Conservation (phyloP, 2,113 vertebrate genomes). For the Pogonocichla stellata region DNA sequence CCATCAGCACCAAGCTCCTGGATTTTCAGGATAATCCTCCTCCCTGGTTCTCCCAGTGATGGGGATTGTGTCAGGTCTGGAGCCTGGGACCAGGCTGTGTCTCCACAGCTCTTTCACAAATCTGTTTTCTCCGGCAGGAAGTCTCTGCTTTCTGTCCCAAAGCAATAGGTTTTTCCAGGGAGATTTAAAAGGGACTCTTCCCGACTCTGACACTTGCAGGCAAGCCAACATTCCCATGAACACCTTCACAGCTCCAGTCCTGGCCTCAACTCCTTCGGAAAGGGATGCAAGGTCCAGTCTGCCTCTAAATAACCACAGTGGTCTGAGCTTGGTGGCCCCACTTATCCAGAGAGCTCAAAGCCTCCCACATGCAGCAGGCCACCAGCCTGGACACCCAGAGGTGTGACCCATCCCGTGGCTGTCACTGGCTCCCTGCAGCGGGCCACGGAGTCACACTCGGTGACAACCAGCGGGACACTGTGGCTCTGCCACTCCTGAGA, state of each 20-base stretch:
- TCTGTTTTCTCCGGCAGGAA: neutral
- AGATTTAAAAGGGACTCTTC: neutral
- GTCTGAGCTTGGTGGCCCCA: neutral
- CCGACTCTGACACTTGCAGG: neutral
- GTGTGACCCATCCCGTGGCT: neutral
- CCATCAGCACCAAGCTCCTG: neutral
- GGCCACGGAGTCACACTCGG: neutral
- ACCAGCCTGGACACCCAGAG: neutral
- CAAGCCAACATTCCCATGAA: neutral
- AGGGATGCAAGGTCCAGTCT: neutral
- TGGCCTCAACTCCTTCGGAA: neutral
- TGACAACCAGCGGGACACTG: neutral
- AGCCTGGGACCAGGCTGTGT: neutral
- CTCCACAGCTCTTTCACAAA: neutral
- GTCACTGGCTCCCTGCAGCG: neutral
- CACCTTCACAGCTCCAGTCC: neutral
- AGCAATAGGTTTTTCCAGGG: conserved; percentile 38
- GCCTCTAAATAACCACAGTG: neutral
- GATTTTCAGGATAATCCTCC: neutral
- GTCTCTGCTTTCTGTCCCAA: conserved; percentile 12
- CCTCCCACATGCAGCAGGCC: neutral
- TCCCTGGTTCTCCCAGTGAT: neutral
- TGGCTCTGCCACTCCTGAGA: neutral
- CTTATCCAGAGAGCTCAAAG: fast-evolving
- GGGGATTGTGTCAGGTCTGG: neutral